Evolutionary conservation across 1,140 invertebrate species (phyloP).

Genomic region (Nephotettix cincticeps): DNA sequence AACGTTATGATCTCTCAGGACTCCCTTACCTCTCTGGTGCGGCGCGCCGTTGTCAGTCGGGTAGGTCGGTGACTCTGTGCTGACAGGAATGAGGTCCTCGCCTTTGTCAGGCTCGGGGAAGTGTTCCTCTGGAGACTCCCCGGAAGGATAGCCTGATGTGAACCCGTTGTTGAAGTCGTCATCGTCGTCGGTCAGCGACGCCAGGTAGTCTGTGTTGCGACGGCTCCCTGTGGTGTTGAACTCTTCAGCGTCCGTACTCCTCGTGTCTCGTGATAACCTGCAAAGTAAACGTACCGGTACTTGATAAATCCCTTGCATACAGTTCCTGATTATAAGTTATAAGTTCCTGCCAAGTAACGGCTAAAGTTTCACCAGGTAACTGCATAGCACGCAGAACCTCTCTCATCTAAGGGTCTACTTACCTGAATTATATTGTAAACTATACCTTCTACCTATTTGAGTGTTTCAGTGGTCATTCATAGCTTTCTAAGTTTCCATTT

Average conservation of each 20-base stretch:
- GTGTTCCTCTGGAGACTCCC: background rate
- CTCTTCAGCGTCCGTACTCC: background rate
- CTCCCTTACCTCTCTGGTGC: background rate
- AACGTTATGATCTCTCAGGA: too few relatives aligned
- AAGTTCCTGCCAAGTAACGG: too few relatives aligned
- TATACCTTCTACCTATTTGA: too few relatives aligned
- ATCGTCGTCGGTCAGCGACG: constrained; percentile 19
- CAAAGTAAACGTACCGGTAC: background rate
- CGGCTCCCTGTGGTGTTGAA: background rate
- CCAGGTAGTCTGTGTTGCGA: background rate
- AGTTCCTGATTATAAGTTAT: too few relatives aligned
- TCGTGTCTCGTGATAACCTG: background rate
- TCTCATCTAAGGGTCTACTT: too few relatives aligned
- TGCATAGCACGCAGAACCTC: too few relatives aligned
- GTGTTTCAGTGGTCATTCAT: too few relatives aligned
- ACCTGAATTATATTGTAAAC: too few relatives aligned
- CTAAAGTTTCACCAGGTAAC: too few relatives aligned
- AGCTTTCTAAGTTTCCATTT: too few relatives aligned
- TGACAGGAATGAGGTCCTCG: background rate
- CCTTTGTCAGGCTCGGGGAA: background rate
- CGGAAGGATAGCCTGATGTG: constrained; percentile 12
- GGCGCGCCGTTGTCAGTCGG: background rate
- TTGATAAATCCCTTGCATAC: too few relatives aligned
- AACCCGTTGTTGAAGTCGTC: background rate
- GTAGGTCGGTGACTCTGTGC: background rate